These are phyloP conservation scores for Aproaerema taeniolella DNA, from an alignment of 2,888 invertebrate species.

Conservation along the genomic window DNA sequence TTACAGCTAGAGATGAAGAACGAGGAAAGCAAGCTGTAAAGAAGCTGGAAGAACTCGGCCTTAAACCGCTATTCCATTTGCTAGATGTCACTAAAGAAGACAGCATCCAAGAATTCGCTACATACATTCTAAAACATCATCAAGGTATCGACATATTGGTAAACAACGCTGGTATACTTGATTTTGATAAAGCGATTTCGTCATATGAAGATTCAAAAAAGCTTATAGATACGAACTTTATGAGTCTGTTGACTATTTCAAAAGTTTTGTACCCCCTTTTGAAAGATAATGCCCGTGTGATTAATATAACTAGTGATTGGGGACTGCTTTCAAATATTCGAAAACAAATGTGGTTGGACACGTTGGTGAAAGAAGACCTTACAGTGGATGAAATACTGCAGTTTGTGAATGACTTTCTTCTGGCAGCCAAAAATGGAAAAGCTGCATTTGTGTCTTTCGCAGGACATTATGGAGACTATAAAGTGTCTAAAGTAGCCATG, in stretches of 20 bases:
- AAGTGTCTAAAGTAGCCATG: conserved; percentile 70
- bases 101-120: conserved; percentile 78
- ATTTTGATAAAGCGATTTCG: conserved; percentile 79
- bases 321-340: conserved; percentile 70
- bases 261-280: conserved; percentile 83
- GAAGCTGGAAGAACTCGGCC: conserved; percentile 76
- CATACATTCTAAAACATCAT: conserved; percentile 78
- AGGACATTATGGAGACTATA: conserved; percentile 67
- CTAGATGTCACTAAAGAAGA: conserved; percentile 81
- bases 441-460: conserved; percentile 59
- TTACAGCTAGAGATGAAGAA: conserved; percentile 81
- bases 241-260: conserved; percentile 80
- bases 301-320: conserved; percentile 83
- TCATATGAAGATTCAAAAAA: conserved; percentile 82
- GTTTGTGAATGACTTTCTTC: conserved; percentile 76
- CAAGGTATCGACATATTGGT: conserved; percentile 85
- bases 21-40: conserved; percentile 80
- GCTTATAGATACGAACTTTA: conserved; percentile 84
- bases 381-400: conserved; percentile 69
- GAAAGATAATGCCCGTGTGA: conserved; percentile 82
- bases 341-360: conserved; percentile 65
- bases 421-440: conserved; percentile 70
- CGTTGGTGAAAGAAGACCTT: conserved; percentile 60
- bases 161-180: conserved; percentile 88
- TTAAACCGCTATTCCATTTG: conserved; percentile 80